Evolutionary conservation across 2,113 vertebrate genomes (phyloP), one percentile per base, ranked within the genome.

Genomic region (Rhagologus leucostigma): DNA sequence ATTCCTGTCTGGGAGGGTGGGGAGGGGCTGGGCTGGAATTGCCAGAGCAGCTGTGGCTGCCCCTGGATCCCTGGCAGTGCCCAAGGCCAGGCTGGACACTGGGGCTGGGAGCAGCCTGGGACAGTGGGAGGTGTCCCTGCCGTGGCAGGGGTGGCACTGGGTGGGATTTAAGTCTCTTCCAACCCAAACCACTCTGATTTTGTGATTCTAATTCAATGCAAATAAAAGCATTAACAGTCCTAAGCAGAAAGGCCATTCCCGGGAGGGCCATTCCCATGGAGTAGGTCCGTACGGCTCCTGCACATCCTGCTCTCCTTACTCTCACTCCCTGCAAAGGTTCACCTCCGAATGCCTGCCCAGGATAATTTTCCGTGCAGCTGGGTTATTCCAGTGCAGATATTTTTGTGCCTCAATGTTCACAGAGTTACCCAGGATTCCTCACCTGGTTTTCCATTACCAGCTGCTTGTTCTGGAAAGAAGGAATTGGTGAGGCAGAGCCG

Each of bases 161-260:
- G 0, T 3, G 35, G 30, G 0, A 0, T 64, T 1, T 11, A 3
- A 5, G 22, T 19, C 26, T 4, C 35, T 32, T 32, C 26, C 11
- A 12, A 17, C 11, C 32, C 59, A 35, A 35, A 14, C 9, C 57
- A 15, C 0, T 7, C 21, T 16, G 75, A 30, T 39, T 71, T 14
- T 35, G 30, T 27, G 42, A 8, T 35, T 32, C 35, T 10, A 29
- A 63, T 20, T 46, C 30, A 29, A 1, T 44, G 46, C 47, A 46
- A 16, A 57, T 67, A n/a, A 10, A 21, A 74, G 23, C 14, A 29
- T 3, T 8, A 4, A 4, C 29, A 77, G 16, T 6, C 7, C 7
- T 3, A 1, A 20, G 41, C 37, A 50, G 46, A 49, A 7, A 14
- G 26, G 17, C 17, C 1, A 0, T 8, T 13, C 13, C n/a, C 46